These are phyloP conservation scores for Drosophila borborema DNA, from an alignment of 2,888 invertebrate genomes.

Conservation along the genomic window DNA sequence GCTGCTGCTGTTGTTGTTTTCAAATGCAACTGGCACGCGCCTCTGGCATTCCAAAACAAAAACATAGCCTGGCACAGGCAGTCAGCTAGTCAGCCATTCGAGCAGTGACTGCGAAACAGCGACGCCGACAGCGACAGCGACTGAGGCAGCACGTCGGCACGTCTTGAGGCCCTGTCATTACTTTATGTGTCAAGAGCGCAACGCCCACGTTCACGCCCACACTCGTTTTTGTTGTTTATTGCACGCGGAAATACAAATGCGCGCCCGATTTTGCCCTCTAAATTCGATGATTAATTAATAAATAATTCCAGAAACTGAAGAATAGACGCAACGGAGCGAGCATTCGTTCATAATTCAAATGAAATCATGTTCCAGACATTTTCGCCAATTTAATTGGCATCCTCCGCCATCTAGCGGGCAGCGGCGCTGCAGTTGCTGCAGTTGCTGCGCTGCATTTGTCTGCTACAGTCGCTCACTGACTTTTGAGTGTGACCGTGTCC, in stretches of 20 bases:
- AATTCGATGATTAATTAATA: slow-evolving; percentile 16
- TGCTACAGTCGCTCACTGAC: not conserved
- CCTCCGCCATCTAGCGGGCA: slow-evolving; percentile 2
- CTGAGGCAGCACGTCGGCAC: slow-evolving; percentile 49
- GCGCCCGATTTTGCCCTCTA: slow-evolving; percentile 49
- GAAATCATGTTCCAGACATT: slow-evolving; percentile 48
- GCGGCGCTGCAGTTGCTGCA: not conserved
- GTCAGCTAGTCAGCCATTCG: slow-evolving; percentile 2
- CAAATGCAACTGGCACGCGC: slow-evolving; percentile 52
- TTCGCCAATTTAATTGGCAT: slow-evolving; percentile 21
- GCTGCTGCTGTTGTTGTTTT: not conserved
- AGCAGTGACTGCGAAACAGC: slow-evolving; percentile 4
- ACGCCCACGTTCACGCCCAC: slow-evolving; percentile 13
- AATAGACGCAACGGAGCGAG: slow-evolving; percentile 3
- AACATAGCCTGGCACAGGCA: slow-evolving; percentile 10
- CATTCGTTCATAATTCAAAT: slow-evolving; percentile 32
- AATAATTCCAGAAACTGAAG: slow-evolving; percentile 1
- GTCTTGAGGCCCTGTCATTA: slow-evolving; percentile 51
- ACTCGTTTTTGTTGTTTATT: slow-evolving; percentile 20
- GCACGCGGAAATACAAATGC: slow-evolving; percentile 60
- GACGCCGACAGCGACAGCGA: slow-evolving; percentile 5
- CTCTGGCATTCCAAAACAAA: slow-evolving; percentile 50
- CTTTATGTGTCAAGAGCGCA: slow-evolving; percentile 72
- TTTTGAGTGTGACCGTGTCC: slow-evolving; percentile 56
- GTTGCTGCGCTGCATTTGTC: slow-evolving; percentile 3